Conservation (phyloP, 2,797 vertebrate genomes). For the Setipinna tenuifilis region DNA sequence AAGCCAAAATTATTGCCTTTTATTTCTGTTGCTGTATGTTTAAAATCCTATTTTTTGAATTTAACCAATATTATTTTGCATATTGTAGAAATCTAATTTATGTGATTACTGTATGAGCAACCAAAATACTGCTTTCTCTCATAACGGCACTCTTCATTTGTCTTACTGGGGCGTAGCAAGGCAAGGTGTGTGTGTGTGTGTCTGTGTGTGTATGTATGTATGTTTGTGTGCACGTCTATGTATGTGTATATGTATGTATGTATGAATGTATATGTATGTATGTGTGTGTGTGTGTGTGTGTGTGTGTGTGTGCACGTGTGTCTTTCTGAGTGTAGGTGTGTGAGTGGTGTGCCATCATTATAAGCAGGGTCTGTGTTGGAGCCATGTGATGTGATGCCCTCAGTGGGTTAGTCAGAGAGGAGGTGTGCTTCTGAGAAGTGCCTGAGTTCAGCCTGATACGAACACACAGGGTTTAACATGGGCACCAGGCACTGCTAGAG, state of each 20-base stretch:
- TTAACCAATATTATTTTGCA: constrained; percentile 52
- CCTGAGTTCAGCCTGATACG: background rate
- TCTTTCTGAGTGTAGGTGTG: background rate
- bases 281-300: no score
- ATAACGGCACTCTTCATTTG: background rate
- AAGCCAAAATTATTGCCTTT: constrained; percentile 51
- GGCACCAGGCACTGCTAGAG: background rate
- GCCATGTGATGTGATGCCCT: background rate
- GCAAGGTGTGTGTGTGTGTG: background rate
- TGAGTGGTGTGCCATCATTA: background rate
- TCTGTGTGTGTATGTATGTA: background rate
- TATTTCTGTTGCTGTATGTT: constrained; percentile 49
- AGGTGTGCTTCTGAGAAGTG: background rate
- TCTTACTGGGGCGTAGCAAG: background rate
- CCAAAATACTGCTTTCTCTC: constrained; percentile 50
- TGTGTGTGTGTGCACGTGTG: no score
- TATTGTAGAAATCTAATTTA: constrained; percentile 57
- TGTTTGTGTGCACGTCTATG: background rate
- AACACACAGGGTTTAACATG: background rate
- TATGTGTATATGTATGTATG: background rate
- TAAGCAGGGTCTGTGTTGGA: background rate
- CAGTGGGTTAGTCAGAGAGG: background rate
- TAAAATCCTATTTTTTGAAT: constrained; percentile 52
- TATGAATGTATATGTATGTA: no score
- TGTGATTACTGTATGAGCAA: constrained; percentile 47